A percentile compares a stretch with the other conserved stretches of the same genome.
These are phyloP conservation scores for Gryllus longicercus DNA, from an alignment of 2,888 invertebrate species.

Conservation along the genomic window DNA sequence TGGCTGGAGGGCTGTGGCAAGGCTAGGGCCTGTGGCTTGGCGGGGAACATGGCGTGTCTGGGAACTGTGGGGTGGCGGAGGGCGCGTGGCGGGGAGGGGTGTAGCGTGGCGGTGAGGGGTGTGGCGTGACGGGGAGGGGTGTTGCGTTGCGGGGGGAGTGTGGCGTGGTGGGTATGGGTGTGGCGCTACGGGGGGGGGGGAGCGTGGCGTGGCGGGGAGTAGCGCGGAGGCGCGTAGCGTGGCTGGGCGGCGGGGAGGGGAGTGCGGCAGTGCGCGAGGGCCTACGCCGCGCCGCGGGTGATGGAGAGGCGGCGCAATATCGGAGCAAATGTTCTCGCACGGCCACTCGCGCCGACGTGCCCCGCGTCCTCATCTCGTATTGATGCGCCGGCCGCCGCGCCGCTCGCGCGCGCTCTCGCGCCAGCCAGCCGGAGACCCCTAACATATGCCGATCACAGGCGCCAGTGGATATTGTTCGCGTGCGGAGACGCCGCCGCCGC, in stretches of 20 bases:
- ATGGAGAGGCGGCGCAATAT: constrained; percentile 4
- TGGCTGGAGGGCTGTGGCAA: background rate
- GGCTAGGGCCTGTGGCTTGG: fast-evolving
- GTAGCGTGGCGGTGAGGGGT: too few relatives aligned
- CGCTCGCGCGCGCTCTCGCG: background rate
- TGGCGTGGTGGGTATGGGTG: background rate
- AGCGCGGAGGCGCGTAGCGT: background rate
- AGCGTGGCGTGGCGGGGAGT: background rate
- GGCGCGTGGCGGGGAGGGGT: too few relatives aligned
- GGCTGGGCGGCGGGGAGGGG: background rate
- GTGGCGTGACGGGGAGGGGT: background rate
- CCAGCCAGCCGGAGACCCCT: background rate
- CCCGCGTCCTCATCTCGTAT: constrained; percentile 17
- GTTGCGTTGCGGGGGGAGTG: background rate
- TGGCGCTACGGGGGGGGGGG: background rate
- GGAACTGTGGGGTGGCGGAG: background rate
- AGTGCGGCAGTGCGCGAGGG: background rate
- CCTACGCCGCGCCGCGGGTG: background rate
- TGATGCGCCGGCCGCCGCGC: background rate
- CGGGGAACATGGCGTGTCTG: background rate
- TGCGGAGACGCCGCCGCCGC: background rate
- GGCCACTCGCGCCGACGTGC: constrained; percentile 1
- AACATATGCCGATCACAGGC: constrained; percentile 10
- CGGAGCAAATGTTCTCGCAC: constrained; percentile 17
- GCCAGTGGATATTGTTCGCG: constrained; percentile 17